phyloP scores from a whole-genome alignment of 2,113 vertebrate species.

The Ictalurus punctatus region DNA sequence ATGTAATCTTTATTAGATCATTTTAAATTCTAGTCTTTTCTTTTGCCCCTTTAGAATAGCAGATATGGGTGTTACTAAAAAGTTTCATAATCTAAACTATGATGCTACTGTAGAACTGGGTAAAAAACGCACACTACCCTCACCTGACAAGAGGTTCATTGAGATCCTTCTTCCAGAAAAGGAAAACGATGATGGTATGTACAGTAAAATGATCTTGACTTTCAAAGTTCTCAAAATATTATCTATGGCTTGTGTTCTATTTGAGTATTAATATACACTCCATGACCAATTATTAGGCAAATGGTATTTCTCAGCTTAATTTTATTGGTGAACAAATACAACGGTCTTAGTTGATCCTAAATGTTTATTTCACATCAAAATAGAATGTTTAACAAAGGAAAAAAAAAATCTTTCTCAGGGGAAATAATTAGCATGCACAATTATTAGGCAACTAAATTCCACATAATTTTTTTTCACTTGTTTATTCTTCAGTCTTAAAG shows the following conservation, averaged over 20 bases:
- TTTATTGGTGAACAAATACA: no score
- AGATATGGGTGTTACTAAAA: slow-evolving; percentile 49
- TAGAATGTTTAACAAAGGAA: no score
- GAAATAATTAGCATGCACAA: no score
- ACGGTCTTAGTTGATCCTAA: no score
- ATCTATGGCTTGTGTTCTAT: neutral
- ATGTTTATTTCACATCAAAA: no score
- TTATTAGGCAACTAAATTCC: no score
- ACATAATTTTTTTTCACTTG: no score
- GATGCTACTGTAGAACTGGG: slow-evolving; percentile 69
- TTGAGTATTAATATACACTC: neutral
- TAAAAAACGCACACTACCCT: slow-evolving; percentile 54
- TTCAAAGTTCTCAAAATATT: neutral
- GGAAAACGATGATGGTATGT: slow-evolving; percentile 31
- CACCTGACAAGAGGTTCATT: slow-evolving; percentile 78
- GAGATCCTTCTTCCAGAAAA: slow-evolving; percentile 67
- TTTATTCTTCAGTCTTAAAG: no score
- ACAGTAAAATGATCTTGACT: neutral
- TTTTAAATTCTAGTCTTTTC: neutral
- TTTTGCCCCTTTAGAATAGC: slow-evolving; percentile 71
- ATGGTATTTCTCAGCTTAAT: no score
- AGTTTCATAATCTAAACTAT: slow-evolving; percentile 67
- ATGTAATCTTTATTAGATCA: neutral
- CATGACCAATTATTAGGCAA: no score
- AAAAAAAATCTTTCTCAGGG: no score